Evolutionary conservation across 2,888 invertebrate genomes (phyloP).

Genomic region (Drosophila monieri): DNA sequence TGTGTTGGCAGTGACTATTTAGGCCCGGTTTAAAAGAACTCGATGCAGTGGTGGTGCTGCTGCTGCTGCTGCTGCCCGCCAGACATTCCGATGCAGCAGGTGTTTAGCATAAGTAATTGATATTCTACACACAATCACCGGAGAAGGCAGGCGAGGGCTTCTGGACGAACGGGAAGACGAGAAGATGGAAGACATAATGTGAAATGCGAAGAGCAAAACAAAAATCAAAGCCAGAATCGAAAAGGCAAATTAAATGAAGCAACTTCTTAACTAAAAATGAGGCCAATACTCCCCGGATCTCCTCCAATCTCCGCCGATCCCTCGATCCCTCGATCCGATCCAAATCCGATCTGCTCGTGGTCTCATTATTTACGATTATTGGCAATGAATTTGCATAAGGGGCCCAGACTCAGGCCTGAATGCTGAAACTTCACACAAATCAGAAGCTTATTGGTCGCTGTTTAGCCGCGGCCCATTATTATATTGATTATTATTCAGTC

Average conservation of each 20-base stretch:
- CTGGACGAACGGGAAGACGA: background rate
- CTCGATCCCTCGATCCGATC: constrained; percentile 3
- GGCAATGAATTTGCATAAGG: constrained; percentile 66
- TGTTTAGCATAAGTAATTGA: constrained; percentile 84
- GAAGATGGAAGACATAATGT: constrained; percentile 1
- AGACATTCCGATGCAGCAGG: constrained; percentile 84
- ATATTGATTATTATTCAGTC: constrained; percentile 55
- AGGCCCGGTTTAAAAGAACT: constrained; percentile 73
- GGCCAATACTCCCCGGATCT: constrained; percentile 33
- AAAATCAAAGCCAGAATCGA: constrained; percentile 42
- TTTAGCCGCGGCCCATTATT: constrained; percentile 70
- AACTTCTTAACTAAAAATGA: constrained; percentile 44
- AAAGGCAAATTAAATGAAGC: constrained; percentile 61
- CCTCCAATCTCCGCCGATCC: too few species aligned
- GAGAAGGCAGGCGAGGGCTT: constrained; percentile 24
- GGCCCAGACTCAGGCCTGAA: constrained; percentile 45
- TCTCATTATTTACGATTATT: constrained; percentile 71
- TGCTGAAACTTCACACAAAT: constrained; percentile 71
- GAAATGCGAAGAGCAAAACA: constrained; percentile 40
- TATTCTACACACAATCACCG: constrained; percentile 82
- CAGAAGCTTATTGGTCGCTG: constrained; percentile 72
- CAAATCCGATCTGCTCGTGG: constrained; percentile 40
- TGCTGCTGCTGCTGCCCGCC: constrained; percentile 30
- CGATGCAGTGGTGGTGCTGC: constrained; percentile 36
- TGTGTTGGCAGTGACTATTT: constrained; percentile 52